Conservation (phyloP, 2,888 invertebrate species). For the Sminthurinus aureus region DNA sequence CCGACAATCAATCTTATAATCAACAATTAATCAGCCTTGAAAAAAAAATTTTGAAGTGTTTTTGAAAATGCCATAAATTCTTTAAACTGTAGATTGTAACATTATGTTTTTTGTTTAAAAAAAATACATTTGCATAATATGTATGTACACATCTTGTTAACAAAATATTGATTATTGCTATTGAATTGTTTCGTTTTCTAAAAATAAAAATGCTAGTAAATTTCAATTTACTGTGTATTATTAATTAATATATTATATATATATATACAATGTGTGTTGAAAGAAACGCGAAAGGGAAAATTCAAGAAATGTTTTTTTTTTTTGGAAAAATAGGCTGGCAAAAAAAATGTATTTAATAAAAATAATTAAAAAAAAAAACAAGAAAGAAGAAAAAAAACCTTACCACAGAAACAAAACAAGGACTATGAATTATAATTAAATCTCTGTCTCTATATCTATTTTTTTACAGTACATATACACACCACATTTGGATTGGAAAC, state of each 20-base stretch:
- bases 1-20: background rate
- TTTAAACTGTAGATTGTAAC: background rate
- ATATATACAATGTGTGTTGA: conserved; percentile 23
- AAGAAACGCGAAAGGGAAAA: conserved; percentile 31
- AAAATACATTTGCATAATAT: background rate
- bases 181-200: background rate
- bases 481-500: too few species aligned
- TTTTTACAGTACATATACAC: too few species aligned
- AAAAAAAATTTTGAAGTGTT: background rate
- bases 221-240: background rate
- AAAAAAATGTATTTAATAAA: background rate
- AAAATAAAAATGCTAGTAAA: conserved; percentile 13
- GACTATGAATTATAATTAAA: too few species aligned
- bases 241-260: background rate
- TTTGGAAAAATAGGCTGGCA: conserved; percentile 23
- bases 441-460: too few species aligned
- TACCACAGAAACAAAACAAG: too few species aligned
- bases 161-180: background rate
- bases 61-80: background rate
- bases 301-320: conserved; percentile 10
- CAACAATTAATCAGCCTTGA: background rate
- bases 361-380: background rate
- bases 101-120: background rate
- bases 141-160: background rate
- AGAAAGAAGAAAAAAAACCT: background rate